Evolutionary conservation across 2,888 invertebrate genomes (phyloP), one percentile per base, ranked within the genome.

Genomic region (Pyrrhia umbra): DNA sequence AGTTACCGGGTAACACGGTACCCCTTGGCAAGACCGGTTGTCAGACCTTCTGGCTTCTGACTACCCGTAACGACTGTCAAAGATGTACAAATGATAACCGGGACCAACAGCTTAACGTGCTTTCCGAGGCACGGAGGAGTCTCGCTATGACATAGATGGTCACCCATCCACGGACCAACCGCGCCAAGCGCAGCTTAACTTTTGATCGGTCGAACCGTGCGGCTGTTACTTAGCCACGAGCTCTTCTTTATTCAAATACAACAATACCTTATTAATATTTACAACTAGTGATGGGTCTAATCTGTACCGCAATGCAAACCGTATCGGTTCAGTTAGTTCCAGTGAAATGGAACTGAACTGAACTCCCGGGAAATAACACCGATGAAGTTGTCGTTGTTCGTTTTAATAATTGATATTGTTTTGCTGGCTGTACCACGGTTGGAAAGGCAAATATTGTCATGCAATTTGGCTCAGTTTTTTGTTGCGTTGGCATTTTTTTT

Each of bases 351-450:
- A 80, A 75, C 75, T n/a, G 64, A 42, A 72, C 75, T 61, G 68
- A 80, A 72, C 74, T 73, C 77, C 52, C 74, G 77, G 83, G 76
- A 81, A 80, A 83, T 78, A 81, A 77, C 68, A 63, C 55, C 72
- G 65, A 79, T 81, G 77, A 77, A 63, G 61, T 80, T 78, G 76
- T 73, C 75, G 61, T 40, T 56, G 57, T 50, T 27, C 63, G 66
- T 66, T 66, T 81, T 75, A 80, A 81, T 81, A 81, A 79, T 75
- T 75, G 68, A 81, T 75, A 69, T 71, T 71, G 66, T 76, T 71
- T 68, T 69, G 79, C 50, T 51, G 56, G 66, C 61, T 37, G 59
- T 77, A 56, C 39, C 43, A 30, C 50, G 23, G 50, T 50, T 52
- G 59, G 43, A 49, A 37, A 20, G 23, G 39, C 55, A 59, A 65